Conservation (phyloP, 1,140 invertebrate species). For the Caenorhabditis briggsae region DNA sequence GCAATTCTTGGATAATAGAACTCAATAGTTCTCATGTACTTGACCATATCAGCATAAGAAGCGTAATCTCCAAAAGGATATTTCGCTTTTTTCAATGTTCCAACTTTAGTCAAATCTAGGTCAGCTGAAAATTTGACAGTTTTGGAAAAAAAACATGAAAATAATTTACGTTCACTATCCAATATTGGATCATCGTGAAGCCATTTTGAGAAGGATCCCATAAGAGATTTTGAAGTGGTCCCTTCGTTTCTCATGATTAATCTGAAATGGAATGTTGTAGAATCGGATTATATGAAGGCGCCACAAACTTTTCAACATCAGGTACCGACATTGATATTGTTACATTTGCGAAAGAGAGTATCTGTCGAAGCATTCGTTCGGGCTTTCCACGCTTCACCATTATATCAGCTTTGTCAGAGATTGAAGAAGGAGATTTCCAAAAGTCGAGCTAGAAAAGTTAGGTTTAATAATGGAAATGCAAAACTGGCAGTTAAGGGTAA, state of each 20-base stretch:
- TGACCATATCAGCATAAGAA: slow-evolving; percentile 71
- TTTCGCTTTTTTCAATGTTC: slow-evolving; percentile 62
- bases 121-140: slow-evolving; percentile 59
- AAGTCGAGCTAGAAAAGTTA: slow-evolving; percentile 70
- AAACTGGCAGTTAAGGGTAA: no score
- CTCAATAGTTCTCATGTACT: slow-evolving; percentile 71
- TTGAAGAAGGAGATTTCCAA: slow-evolving; percentile 70
- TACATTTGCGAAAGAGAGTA: slow-evolving; percentile 57
- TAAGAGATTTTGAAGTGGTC: background rate
- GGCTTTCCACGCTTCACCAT: slow-evolving; percentile 67
- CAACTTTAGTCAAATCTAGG: slow-evolving; percentile 32
- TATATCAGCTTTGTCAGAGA: slow-evolving; percentile 72
- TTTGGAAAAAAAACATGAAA: slow-evolving; percentile 10
- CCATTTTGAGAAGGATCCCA: slow-evolving; percentile 62
- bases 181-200: slow-evolving; percentile 61
- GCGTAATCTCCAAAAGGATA: slow-evolving; percentile 76
- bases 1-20: slow-evolving; percentile 76
- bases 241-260: slow-evolving; percentile 69
- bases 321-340: slow-evolving; percentile 68
- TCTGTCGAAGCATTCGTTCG: slow-evolving; percentile 44
- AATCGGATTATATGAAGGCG: background rate
- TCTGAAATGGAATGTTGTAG: slow-evolving; percentile 60
- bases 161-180: slow-evolving; percentile 60
- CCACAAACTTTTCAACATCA: slow-evolving; percentile 72
- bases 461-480: background rate